Evolutionary conservation across 1,140 invertebrate species (phyloP).

Genomic region (Apocrypta bakeri): DNA sequence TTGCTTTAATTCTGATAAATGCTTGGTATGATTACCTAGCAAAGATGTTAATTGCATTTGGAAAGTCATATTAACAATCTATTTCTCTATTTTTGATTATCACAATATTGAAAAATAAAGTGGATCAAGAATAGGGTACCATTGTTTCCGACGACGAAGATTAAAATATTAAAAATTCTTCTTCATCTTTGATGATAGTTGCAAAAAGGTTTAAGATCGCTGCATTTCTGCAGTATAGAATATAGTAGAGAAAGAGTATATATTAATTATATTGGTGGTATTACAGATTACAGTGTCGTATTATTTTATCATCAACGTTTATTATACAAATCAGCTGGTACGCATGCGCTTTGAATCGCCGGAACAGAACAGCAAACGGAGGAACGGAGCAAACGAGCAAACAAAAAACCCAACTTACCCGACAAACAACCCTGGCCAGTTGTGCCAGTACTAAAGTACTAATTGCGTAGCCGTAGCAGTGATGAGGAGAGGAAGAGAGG

Average conservation of each 20-base stretch:
- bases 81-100: background rate
- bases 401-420: no score
- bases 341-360: background rate
- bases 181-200: background rate
- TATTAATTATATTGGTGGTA: no score
- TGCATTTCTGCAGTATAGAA: no score
- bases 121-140: background rate
- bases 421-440: no score
- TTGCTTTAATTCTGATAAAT: conserved; percentile 66
- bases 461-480: no score
- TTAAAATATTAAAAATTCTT: background rate
- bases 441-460: no score
- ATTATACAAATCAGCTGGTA: background rate
- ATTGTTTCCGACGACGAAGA: background rate
- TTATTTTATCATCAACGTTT: no score
- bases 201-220: no score
- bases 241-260: no score
- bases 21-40: conserved; percentile 64
- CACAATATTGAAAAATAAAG: background rate
- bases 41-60: conserved; percentile 60
- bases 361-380: background rate
- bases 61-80: conserved; percentile 54
- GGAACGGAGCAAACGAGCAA: no score
- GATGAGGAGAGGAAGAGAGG: no score
- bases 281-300: no score